Evolutionary conservation across 1,140 invertebrate species (phyloP).

Genomic region (Oncopodura yosiiana): DNA sequence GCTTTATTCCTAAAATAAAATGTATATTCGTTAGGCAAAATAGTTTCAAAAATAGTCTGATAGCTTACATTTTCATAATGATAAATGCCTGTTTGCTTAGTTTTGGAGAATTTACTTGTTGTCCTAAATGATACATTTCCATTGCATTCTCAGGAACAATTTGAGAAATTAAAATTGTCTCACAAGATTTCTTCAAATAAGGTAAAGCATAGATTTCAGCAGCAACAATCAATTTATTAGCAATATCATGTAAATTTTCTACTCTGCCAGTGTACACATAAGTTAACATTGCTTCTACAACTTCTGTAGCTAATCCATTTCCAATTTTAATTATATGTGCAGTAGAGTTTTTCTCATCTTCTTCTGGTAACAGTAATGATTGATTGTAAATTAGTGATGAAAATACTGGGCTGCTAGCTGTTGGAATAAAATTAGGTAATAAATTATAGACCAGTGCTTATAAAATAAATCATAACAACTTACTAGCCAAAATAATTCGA

Average conservation of each 20-base stretch:
- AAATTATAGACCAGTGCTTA: neutral
- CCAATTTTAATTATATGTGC: neutral
- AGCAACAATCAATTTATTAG: slow-evolving; percentile 13
- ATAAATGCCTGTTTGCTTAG: slow-evolving; percentile 14
- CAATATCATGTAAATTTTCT: neutral
- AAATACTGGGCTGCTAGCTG: slow-evolving; percentile 27
- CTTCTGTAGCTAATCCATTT: neutral
- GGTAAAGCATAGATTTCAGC: slow-evolving; percentile 14
- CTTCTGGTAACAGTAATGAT: neutral
- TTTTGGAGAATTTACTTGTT: slow-evolving; percentile 10
- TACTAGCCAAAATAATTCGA: slow-evolving; percentile 24
- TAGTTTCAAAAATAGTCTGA: neutral
- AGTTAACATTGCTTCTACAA: slow-evolving; percentile 17
- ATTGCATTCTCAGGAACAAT: slow-evolving; percentile 20
- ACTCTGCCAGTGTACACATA: slow-evolving; percentile 30
- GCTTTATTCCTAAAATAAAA: slow-evolving; percentile 22
- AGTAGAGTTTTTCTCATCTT: neutral
- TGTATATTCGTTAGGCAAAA: neutral
- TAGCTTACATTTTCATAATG: slow-evolving; percentile 24
- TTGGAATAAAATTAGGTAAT: neutral
- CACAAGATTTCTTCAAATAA: slow-evolving; percentile 20
- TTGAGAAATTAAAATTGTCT: slow-evolving; percentile 7
- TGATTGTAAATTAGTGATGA: slow-evolving; percentile 17
- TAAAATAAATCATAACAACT: neutral
- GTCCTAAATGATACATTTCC: slow-evolving; percentile 20